These are phyloP conservation scores for Cercopithecus diana DNA, from an alignment of 2,797 vertebrate genomes.

Conservation along the genomic window DNA sequence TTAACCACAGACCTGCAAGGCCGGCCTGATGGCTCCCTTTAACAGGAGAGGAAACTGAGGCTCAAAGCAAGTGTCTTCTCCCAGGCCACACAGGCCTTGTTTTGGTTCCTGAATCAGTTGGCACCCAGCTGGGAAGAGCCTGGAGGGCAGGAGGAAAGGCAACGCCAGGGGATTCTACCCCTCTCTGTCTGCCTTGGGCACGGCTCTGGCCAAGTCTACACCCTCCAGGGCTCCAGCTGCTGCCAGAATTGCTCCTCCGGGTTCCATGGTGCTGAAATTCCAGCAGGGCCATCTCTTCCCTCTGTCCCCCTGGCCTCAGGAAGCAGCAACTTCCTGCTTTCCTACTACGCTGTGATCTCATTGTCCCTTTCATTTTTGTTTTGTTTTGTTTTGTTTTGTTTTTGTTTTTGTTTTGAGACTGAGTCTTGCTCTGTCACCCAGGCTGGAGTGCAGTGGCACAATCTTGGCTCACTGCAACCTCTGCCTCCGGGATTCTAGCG, in stretches of 20 bases:
- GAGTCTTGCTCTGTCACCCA: no score
- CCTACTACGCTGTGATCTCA: neutral
- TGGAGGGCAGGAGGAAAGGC: neutral
- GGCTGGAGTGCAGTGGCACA: no score
- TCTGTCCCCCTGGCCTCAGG: neutral
- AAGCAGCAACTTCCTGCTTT: neutral
- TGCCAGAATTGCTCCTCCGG: neutral
- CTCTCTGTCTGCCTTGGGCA: neutral
- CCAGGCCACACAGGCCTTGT: neutral
- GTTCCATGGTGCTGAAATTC: neutral
- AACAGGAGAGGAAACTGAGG: neutral
- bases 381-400: no score
- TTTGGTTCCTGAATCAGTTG: neutral
- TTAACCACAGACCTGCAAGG: neutral
- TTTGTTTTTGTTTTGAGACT: no score
- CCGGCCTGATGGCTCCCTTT: neutral
- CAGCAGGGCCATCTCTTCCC: fast-evolving
- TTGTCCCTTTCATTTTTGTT: no score
- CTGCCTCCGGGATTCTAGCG: no score
- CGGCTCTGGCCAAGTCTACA: neutral
- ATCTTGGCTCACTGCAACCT: no score
- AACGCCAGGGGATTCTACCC: neutral
- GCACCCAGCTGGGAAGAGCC: neutral
- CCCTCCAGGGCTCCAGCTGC: neutral
- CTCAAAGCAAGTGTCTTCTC: neutral